Percentiles rank a stretch among this genome's conserved stretches.
phyloP scores from a whole-genome alignment of 2,797 vertebrate species.

The Mastacembelus armatus region DNA sequence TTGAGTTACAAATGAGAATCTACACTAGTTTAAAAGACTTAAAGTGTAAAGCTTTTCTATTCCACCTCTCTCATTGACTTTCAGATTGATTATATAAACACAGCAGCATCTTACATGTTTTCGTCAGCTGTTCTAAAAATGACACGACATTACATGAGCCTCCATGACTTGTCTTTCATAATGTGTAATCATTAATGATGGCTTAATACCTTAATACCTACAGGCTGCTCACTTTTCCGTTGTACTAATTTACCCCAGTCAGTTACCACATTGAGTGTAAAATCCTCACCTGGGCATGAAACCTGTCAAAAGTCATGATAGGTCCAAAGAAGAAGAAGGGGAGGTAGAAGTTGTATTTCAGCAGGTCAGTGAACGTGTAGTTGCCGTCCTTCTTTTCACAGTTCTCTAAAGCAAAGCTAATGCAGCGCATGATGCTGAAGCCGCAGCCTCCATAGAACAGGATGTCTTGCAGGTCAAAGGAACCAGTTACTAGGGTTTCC shows the following conservation, averaged over 20 bases:
- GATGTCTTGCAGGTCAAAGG: conserved; percentile 93
- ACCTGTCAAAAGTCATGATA: conserved; percentile 96
- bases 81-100: not conserved
- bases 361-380: conserved; percentile 90
- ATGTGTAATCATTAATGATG: not conserved
- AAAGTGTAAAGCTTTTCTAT: not conserved
- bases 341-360: conserved; percentile 99
- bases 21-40: not conserved
- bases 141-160: conserved; percentile 2
- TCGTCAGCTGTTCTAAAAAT: not conserved
- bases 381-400: conserved; percentile 88
- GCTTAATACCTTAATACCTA: conserved; percentile 1
- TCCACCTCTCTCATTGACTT: not conserved
- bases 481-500: conserved; percentile 90
- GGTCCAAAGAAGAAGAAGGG: conserved; percentile 99
- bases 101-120: not conserved
- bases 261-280: not conserved
- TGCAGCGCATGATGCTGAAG: conserved; percentile 94
- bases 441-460: conserved; percentile 94
- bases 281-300: conserved; percentile 89
- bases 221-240: not conserved
- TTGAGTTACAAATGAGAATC: not conserved
- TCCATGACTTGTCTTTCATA: not conserved
- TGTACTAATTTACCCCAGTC: not conserved
- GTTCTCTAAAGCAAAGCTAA: conserved; percentile 96